Evolutionary conservation across 2,113 vertebrate genomes (phyloP).

Genomic region (Macrotis lagotis): DNA sequence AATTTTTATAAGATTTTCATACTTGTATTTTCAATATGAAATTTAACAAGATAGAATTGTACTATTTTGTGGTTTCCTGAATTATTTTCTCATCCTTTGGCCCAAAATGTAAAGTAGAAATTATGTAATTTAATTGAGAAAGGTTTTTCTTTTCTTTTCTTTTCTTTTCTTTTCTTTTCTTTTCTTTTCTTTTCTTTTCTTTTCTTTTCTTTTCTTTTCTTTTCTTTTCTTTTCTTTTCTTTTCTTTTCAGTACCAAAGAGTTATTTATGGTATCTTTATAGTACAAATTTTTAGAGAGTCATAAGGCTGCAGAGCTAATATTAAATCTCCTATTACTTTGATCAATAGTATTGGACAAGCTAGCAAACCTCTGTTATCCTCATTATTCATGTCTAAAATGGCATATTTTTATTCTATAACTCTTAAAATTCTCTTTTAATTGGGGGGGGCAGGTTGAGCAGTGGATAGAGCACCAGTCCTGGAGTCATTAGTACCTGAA

Average conservation of each 20-base stretch:
- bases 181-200: too few relatives aligned
- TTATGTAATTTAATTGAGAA: background rate
- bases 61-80: background rate
- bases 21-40: background rate
- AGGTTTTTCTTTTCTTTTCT: background rate
- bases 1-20: background rate
- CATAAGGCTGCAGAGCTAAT: background rate
- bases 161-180: too few relatives aligned
- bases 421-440: background rate
- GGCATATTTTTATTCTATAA: background rate
- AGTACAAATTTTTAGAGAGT: too few relatives aligned
- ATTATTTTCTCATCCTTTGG: background rate
- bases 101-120: background rate
- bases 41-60: background rate
- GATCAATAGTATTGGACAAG: background rate
- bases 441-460: too few relatives aligned
- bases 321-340: background rate
- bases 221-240: too few relatives aligned
- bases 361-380: background rate
- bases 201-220: too few relatives aligned
- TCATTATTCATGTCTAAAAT: conserved; percentile 1
- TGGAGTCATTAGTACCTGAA: too few relatives aligned
- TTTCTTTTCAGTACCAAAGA: too few relatives aligned
- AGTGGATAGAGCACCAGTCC: too few relatives aligned
- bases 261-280: too few relatives aligned